phyloP scores from a whole-genome alignment of 2,888 invertebrate species.

The Axea sp. region DNA sequence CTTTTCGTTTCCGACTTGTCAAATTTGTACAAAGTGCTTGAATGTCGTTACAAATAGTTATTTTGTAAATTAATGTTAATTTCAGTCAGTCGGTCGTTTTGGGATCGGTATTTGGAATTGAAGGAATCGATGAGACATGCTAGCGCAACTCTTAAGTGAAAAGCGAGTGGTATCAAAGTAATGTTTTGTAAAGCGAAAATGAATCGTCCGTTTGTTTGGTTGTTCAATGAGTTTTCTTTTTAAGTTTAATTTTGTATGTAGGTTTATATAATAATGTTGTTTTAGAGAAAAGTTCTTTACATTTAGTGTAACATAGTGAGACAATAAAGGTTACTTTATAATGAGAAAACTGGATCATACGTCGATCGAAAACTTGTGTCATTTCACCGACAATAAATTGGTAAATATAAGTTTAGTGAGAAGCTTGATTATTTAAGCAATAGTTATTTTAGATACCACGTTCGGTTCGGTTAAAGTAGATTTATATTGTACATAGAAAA shows the following conservation, averaged over 20 bases:
- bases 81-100: slow-evolving; percentile 16
- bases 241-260: slow-evolving; percentile 60
- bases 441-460: background rate
- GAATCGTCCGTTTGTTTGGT: slow-evolving; percentile 51
- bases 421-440: background rate
- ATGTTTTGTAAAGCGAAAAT: slow-evolving; percentile 50
- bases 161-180: slow-evolving; percentile 37
- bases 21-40: slow-evolving; percentile 51
- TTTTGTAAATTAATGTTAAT: slow-evolving; percentile 43
- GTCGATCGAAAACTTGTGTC: slow-evolving; percentile 34
- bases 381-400: slow-evolving; percentile 30
- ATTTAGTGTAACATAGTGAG: slow-evolving; percentile 58
- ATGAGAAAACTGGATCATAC: slow-evolving; percentile 41
- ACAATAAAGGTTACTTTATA: slow-evolving; percentile 59
- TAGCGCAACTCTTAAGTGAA: background rate
- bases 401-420: slow-evolving; percentile 16
- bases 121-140: background rate
- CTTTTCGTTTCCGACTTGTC: slow-evolving; percentile 39
- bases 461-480: too few relatives aligned
- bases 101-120: slow-evolving; percentile 34
- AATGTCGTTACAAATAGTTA: slow-evolving; percentile 23
- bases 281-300: slow-evolving; percentile 54
- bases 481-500: too few relatives aligned
- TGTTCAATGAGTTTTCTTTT: slow-evolving; percentile 51
- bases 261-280: slow-evolving; percentile 55